phyloP scores from a whole-genome alignment of 1,140 invertebrate species.

The Ceratina japonica region DNA sequence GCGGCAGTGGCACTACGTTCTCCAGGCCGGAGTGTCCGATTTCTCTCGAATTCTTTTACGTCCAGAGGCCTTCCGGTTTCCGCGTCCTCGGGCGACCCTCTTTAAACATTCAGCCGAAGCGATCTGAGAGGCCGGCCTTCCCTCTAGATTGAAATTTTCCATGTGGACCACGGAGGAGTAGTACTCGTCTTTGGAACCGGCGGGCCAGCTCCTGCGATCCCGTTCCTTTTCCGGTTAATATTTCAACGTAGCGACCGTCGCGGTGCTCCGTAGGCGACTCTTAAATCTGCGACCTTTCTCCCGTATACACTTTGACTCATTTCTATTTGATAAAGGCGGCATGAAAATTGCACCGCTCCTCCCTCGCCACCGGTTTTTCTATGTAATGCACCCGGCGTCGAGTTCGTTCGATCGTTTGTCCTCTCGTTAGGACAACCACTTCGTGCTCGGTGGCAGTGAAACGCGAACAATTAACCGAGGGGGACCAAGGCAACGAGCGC shows the following conservation, averaged over 20 bases:
- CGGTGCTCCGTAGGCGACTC: not conserved
- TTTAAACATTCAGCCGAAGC: conserved; percentile 78
- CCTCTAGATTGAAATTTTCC: conserved; percentile 78
- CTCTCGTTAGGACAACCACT: not conserved
- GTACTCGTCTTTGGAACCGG: not conserved
- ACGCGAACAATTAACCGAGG: not conserved
- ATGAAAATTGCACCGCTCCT: too few relatives aligned
- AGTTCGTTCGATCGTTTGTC: not conserved
- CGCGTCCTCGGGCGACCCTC: conserved; percentile 61
- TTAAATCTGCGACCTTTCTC: too few relatives aligned
- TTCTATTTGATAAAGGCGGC: too few relatives aligned
- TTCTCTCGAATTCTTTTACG: conserved; percentile 32
- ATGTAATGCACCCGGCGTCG: not conserved
- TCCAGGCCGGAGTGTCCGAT: conserved; percentile 20
- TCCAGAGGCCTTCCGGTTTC: conserved; percentile 36
- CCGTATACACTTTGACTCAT: too few relatives aligned
- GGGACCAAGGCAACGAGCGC: not conserved
- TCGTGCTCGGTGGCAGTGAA: too few relatives aligned
- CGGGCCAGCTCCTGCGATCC: not conserved
- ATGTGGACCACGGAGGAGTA: conserved; percentile 68
- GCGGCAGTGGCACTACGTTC: too few relatives aligned
- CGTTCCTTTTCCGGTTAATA: conserved; percentile 25
- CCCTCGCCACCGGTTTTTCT: too few relatives aligned
- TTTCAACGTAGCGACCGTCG: conserved; percentile 9
- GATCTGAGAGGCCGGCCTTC: conserved; percentile 66